Base-by-base conservation (phyloP, 2,888 invertebrate species). In the Mythimna vitellina region DNA sequence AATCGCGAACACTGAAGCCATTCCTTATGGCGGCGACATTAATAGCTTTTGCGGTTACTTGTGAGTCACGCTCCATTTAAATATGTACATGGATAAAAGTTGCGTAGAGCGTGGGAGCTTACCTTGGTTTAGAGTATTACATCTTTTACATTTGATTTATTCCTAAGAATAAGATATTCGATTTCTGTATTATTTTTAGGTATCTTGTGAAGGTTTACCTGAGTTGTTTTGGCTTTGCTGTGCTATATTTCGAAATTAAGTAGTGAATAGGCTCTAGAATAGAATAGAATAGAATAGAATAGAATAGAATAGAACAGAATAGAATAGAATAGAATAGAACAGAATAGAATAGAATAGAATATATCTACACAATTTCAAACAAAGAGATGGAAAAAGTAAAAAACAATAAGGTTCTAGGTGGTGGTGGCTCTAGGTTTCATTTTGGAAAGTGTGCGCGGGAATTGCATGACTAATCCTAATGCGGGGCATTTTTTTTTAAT, bases 1-100 rank as follows among this genome's bases (percentile, higher is more conserved):
- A 56, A 66, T 61, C 76, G 86, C 85, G 60, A 5, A 65, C 62
- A 78, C 32, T 81, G 3, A 53, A 9, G 20, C 76, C 72, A 22
- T 9, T 14, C 68, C 35, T 17, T 9, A 32, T 49, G 68, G 51
- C 70, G 78, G 78, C 35, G 78, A 77, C 76, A 86, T 81, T 86
- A 86, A 86, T 86, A 85, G 85, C 81, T 86, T 75, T 65, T 76
- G 81, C 67, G 85, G 85, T 71, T 76, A 85, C 85, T 85, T 83
- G 87, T 83, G 74, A 86, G 85, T 86, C 86, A 85, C 85, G 85
- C 80, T 77, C 76, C 85, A 85, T 85, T 85, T 84, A 81, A 81
- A 86, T 85, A 79, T 84, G 85, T 86, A 74, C 65, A 67, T 56
- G 78, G 72, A 86, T 82, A 80, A 86, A 81, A 86, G 66, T 76